Evolutionary conservation across 2,888 invertebrate genomes (phyloP).

Genomic region (Drosophila suboccidentalis): DNA sequence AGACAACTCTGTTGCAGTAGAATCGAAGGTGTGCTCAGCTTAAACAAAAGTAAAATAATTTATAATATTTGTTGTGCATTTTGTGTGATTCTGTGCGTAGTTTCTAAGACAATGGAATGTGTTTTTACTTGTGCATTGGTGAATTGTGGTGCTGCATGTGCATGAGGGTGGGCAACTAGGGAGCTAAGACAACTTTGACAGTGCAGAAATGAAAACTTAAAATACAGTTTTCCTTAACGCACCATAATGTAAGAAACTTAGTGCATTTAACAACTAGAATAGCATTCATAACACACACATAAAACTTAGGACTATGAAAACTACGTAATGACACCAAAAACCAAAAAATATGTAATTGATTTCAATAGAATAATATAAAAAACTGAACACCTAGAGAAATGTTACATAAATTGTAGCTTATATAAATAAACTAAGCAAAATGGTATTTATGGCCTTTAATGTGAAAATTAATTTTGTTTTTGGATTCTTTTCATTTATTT

Average conservation of each 20-base stretch:
- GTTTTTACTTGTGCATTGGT: constrained; percentile 36
- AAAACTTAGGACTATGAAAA: constrained; percentile 18
- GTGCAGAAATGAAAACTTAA: constrained; percentile 6
- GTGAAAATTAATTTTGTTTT: constrained; percentile 35
- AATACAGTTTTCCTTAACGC: background rate
- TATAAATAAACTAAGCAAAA: constrained; percentile 63
- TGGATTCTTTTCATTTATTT: constrained; percentile 4
- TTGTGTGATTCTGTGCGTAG: constrained; percentile 49
- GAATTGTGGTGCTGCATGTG: constrained; percentile 20
- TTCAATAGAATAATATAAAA: constrained; percentile 6
- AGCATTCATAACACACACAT: constrained; percentile 51
- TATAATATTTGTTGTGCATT: constrained; percentile 34
- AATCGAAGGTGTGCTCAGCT: background rate
- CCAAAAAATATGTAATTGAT: constrained; percentile 20
- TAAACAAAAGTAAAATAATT: constrained; percentile 9
- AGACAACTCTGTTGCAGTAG: background rate
- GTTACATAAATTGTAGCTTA: constrained; percentile 28
- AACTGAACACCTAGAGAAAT: constrained; percentile 44
- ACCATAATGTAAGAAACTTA: constrained; percentile 3
- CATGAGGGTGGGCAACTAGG: constrained; percentile 13
- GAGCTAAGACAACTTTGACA: constrained; percentile 8
- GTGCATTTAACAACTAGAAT: constrained; percentile 36
- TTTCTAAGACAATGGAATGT: constrained; percentile 40
- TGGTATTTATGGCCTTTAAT: constrained; percentile 37
- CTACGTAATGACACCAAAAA: constrained; percentile 54